phyloP scores from a whole-genome alignment of 1,140 invertebrate genomes.

The Contarinia nasturtii region DNA sequence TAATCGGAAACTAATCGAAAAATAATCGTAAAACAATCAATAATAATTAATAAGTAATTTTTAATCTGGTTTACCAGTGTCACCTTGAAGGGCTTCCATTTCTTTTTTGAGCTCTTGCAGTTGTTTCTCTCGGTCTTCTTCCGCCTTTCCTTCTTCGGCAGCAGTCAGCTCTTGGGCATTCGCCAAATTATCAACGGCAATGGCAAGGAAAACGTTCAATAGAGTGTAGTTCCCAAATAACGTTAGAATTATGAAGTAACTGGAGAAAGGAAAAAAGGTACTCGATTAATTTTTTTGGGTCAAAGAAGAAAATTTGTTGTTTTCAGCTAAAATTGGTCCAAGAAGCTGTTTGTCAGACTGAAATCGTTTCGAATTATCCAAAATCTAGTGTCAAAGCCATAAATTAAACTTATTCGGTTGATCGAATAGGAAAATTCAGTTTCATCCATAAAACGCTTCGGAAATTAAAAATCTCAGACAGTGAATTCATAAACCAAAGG shows the following conservation, averaged over 20 bases:
- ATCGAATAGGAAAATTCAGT: too few species aligned
- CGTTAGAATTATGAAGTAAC: slow-evolving; percentile 93
- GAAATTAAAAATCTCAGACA: background rate
- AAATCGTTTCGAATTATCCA: too few species aligned
- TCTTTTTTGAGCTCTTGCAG: slow-evolving; percentile 70
- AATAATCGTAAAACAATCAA: too few species aligned
- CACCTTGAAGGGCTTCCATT: slow-evolving; percentile 63
- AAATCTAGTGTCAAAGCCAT: too few species aligned
- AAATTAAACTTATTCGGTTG: too few species aligned
- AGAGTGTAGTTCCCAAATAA: slow-evolving; percentile 99
- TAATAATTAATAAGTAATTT: slow-evolving; percentile 43
- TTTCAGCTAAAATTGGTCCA: background rate
- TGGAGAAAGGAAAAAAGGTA: slow-evolving; percentile 6
- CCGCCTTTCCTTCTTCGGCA: slow-evolving; percentile 95
- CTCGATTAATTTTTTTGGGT: too few species aligned
- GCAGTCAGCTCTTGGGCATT: slow-evolving; percentile 99
- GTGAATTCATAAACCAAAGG: too few species aligned
- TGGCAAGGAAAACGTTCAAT: slow-evolving; percentile 99
- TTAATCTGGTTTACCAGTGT: slow-evolving; percentile 37
- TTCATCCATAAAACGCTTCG: too few species aligned
- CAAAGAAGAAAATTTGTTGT: too few species aligned
- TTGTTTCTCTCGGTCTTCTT: slow-evolving; percentile 84
- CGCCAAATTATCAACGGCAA: slow-evolving; percentile 99
- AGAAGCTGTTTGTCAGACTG: too few species aligned
- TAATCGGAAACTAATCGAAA: too few species aligned